Conservation (phyloP, 2,113 vertebrate genomes). For the Rhea americana region DNA sequence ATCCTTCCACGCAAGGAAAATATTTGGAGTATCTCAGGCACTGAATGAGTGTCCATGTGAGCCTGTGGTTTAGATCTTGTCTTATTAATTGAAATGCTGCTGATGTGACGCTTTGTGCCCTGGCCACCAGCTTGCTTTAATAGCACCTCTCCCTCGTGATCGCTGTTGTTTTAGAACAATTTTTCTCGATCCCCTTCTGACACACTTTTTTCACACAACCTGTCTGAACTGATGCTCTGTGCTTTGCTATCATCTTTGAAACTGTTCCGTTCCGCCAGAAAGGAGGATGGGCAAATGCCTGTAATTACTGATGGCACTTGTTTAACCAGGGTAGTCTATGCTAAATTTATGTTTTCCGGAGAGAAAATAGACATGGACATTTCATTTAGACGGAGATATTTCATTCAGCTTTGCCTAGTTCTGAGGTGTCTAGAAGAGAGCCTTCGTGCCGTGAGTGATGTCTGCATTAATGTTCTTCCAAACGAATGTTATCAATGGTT, state of each 20-base stretch:
- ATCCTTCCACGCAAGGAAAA: neutral
- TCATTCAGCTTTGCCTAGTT: neutral
- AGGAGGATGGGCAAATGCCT: neutral
- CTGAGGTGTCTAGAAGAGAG: neutral
- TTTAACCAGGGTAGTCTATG: neutral
- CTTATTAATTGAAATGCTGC: neutral
- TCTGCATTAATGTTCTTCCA: neutral
- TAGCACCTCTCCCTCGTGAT: neutral
- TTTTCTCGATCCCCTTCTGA: neutral
- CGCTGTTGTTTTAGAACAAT: too few relatives aligned
- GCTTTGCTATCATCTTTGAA: neutral
- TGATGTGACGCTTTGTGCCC: neutral
- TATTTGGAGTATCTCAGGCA: neutral
- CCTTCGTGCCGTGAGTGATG: neutral
- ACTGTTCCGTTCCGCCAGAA: neutral
- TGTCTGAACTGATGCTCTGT: neutral
- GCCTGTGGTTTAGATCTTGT: neutral
- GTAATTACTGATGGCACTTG: rapidly evolving
- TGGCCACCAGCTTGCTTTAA: neutral
- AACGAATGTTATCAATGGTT: neutral
- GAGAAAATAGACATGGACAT: neutral
- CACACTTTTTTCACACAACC: neutral
- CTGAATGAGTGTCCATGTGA: neutral
- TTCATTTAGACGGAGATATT: neutral
- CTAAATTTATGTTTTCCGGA: neutral